Conservation (phyloP, 2,888 invertebrate species). For the Carterocephalus palaemon region DNA sequence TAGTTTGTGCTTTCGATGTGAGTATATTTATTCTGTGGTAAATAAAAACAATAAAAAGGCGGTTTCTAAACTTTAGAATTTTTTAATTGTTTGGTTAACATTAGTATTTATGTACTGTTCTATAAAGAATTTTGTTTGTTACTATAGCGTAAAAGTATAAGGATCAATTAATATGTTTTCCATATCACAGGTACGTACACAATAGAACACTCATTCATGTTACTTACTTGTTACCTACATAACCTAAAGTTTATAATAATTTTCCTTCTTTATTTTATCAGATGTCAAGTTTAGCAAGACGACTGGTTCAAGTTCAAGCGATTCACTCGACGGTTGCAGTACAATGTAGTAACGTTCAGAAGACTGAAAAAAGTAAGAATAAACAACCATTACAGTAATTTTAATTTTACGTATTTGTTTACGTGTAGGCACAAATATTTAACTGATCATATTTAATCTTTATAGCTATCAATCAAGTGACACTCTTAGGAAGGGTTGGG, state of each 20-base stretch:
- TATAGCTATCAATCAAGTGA: conserved; percentile 87
- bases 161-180: not conserved
- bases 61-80: no score
- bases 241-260: conserved; percentile 4
- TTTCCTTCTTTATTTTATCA: conserved; percentile 13
- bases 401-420: no score
- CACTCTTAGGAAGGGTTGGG: conserved; percentile 91
- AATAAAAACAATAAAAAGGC: no score
- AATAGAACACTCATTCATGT: no score
- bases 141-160: no score
- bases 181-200: conserved; percentile 1
- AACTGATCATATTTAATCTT: conserved; percentile 27
- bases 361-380: conserved; percentile 63
- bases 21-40: no score
- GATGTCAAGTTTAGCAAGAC: conserved; percentile 18
- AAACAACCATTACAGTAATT: not conserved
- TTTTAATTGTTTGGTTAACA: no score
- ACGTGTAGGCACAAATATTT: no score
- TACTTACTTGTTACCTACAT: no score
- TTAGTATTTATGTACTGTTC: no score
- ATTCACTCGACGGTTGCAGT: conserved; percentile 32
- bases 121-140: no score
- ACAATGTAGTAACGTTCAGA: conserved; percentile 46
- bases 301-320: conserved; percentile 15
- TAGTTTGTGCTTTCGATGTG: no score